Evolutionary conservation across 2,888 invertebrate genomes (phyloP), one percentile per base, ranked within the genome.

Genomic region (Dasysyrphus tricinctus): DNA sequence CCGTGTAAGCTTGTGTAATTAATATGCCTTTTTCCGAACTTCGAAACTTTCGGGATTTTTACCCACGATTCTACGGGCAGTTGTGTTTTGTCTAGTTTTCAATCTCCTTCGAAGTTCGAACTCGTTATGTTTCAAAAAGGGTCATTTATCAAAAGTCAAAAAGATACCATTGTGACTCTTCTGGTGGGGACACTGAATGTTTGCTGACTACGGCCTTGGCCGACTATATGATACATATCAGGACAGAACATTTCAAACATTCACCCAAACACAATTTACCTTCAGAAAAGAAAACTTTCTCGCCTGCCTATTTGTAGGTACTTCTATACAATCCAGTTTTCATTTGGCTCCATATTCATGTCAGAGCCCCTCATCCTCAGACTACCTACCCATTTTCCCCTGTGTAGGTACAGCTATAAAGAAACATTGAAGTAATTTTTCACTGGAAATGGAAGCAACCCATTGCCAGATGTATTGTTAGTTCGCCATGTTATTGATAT

Each of bases 401-500:
- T 11, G 12, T 7, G 7, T 9, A 75, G 56, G 11, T 39, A n/a
- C n/a, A 34, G 57, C 37, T 57, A 16, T 11, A 57, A 67, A 24
- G 57, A 63, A 80, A 59, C 54, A 63, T 24, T 44, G 67, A 54
- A 65, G 65, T 74, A 69, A 85, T 85, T 85, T 85, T 85, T 85
- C 85, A 85, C 69, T 74, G 56, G 56, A 67, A 80, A 74, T 81
- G 61, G 67, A 72, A 80, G 70, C 73, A 77, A 85, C 81, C 85
- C 85, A 81, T 73, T 81, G 81, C 85, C 77, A 85, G 85, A 85
- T 84, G 85, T 80, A 85, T 85, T 80, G 84, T 51, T 47, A 78
- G 81, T 73, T 86, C 70, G 75, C 80, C 70, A 81, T 86, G 86
- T 82, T 86, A 86, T 86, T 86, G 86, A 86, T 86, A 86, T 86